Evolutionary conservation across 35 echinoderm and acorn worm genomes (phyloP).

Genomic region (Anneissia japonica): DNA sequence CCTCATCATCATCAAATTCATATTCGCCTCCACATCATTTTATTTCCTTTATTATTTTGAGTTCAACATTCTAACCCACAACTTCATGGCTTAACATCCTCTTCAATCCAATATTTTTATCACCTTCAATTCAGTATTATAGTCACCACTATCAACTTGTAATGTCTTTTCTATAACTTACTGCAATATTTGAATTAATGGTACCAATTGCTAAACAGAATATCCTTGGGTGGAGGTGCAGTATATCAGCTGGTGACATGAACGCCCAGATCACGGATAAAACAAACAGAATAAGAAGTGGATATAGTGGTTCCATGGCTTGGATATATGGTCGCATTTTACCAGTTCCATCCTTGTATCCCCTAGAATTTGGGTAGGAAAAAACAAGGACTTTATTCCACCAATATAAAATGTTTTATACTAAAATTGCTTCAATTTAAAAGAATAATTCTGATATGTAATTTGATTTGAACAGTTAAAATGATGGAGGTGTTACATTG

Average conservation of each 20-base stretch:
- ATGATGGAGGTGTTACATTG: too few species aligned
- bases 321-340: conserved; percentile 62
- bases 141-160: too few species aligned
- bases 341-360: conserved; percentile 70
- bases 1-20: neutral
- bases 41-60: neutral
- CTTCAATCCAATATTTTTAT: conserved; percentile 8
- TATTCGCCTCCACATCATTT: neutral
- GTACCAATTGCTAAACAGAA: conserved; percentile 46
- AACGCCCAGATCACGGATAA: conserved; percentile 48
- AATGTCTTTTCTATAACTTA: conserved; percentile 25
- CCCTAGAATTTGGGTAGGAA: conserved; percentile 21
- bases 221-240: conserved; percentile 54
- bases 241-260: conserved; percentile 54
- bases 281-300: conserved; percentile 42
- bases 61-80: neutral
- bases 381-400: too few species aligned
- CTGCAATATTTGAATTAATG: conserved; percentile 41
- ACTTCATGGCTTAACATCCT: neutral
- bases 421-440: too few species aligned
- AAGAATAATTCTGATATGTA: too few species aligned
- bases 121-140: neutral
- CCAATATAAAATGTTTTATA: too few species aligned
- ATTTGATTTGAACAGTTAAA: too few species aligned
- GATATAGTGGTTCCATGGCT: conserved; percentile 45